phyloP scores from a whole-genome alignment of 2,888 invertebrate genomes.

The Acronicta leporina region DNA sequence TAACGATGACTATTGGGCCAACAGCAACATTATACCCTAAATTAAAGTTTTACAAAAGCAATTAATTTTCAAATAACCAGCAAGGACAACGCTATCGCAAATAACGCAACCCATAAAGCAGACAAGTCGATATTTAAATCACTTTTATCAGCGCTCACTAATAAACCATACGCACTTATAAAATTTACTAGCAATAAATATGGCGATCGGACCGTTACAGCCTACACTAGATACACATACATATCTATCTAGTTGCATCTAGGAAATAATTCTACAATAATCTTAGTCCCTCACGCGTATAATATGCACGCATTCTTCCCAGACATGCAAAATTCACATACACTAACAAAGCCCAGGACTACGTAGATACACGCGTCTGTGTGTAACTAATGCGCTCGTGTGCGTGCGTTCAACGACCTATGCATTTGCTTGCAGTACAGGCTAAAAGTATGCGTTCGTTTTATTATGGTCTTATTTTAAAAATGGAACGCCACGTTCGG shows the following conservation, averaged over 20 bases:
- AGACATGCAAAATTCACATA: slow-evolving; percentile 86
- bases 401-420: slow-evolving; percentile 86
- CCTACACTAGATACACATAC: slow-evolving; percentile 58
- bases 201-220: slow-evolving; percentile 76
- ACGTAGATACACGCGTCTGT: slow-evolving; percentile 57
- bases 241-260: slow-evolving; percentile 74
- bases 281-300: slow-evolving; percentile 83
- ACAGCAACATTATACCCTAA: background rate
- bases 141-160: slow-evolving; percentile 75
- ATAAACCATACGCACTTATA: slow-evolving; percentile 78
- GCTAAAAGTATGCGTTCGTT: slow-evolving; percentile 89
- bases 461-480: slow-evolving; percentile 89
- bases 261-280: slow-evolving; percentile 88
- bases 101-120: slow-evolving; percentile 54
- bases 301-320: slow-evolving; percentile 87
- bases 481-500: slow-evolving; percentile 83
- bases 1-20: too few species aligned
- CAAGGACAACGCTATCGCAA: slow-evolving; percentile 52
- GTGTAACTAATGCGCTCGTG: slow-evolving; percentile 67
- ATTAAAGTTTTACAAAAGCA: slow-evolving; percentile 15
- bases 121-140: slow-evolving; percentile 69
- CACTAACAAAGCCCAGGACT: slow-evolving; percentile 73
- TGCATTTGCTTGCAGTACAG: slow-evolving; percentile 87
- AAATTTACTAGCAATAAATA: slow-evolving; percentile 85
- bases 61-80: slow-evolving; percentile 36